Base-by-base conservation (phyloP, 1,140 invertebrate species). In the Drosophila virilis region DNA sequence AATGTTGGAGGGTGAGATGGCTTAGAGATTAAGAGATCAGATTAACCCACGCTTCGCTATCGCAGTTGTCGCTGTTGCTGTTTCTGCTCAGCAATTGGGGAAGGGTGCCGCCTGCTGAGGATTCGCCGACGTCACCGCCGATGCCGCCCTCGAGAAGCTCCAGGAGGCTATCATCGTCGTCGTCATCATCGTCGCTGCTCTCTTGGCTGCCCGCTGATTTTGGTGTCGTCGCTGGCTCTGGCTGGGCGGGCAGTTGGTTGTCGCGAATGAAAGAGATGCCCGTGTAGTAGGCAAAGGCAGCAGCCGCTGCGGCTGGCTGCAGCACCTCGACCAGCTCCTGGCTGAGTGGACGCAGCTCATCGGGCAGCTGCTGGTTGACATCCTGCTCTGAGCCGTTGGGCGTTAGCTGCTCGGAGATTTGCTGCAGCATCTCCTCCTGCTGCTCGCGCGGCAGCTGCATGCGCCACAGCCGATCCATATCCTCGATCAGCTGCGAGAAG, bases 401-500 rank as follows among this genome's bases (percentile, higher is more conserved):
- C 8, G 90, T 80, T 0, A 92, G 54, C 8, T 90, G 80, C 57
- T 88, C 90, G 1, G 90, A 91, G 45, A 91, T 92, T 52, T 83
- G 74, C 40, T 92, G 74, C 22, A 91, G 58, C 48, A 84, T 52
- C 50, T 91, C 84, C 50, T 79, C 84, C 52, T 82, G 81, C 58
- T 86, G 77, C 35, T 91, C 80, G 33, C 79, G 65, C 1, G 91
- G 91, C 59, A 86, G 38, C 55, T 91, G 90, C 33, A 91, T 35
- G 0, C 83, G 77, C 77, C 88, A 91, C 60, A 92, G 42, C 0
- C 74, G 72, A 66, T 92, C 91, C 77, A 92, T 80, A 58, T 92
- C 91, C 51, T 92, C 91, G 37, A 92, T 79, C 3, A 92, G 73
- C 61, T 92, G 83, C 10, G 91, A 92, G 62, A 92, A 92, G 9